Evolutionary conservation across 2,888 invertebrate genomes (phyloP).

Genomic region (Coelopa pilipes): DNA sequence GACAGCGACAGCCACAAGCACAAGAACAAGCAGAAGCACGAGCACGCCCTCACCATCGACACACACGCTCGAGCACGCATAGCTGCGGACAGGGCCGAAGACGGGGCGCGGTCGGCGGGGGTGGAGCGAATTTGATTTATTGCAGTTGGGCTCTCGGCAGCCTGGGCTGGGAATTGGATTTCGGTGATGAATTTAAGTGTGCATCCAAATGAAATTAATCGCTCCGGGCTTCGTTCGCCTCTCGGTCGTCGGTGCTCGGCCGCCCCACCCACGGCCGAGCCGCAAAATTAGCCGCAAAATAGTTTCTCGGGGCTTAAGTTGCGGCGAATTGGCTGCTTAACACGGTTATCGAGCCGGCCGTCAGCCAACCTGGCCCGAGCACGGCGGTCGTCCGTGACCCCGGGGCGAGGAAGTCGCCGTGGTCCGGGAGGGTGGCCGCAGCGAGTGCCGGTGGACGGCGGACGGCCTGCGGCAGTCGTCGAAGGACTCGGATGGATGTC

Average conservation of each 20-base stretch:
- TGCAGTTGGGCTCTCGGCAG: slow-evolving; percentile 48
- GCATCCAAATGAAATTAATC: slow-evolving; percentile 24
- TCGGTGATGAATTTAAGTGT: slow-evolving; percentile 23
- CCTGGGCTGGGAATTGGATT: slow-evolving; percentile 30
- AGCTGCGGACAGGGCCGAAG: background rate
- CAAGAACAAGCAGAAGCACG: background rate
- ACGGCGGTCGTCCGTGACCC: background rate
- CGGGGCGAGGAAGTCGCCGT: background rate
- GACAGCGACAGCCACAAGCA: background rate
- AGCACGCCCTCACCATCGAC: slow-evolving; percentile 15
- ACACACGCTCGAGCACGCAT: slow-evolving; percentile 9
- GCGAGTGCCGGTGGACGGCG: no score
- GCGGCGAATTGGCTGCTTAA: background rate
- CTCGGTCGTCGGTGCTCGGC: background rate
- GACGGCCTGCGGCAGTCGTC: no score
- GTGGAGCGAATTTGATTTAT: slow-evolving; percentile 59
- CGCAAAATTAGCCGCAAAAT: slow-evolving; percentile 3
- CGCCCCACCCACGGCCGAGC: background rate
- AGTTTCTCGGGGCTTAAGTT: slow-evolving; percentile 1
- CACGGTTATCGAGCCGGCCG: no score
- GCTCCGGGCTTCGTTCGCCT: background rate
- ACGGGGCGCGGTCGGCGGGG: background rate
- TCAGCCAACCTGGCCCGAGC: background rate
- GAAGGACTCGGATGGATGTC: no score
- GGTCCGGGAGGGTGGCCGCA: no score